These are phyloP conservation scores for Lampris megalopsis DNA, from an alignment of 2,113 vertebrate genomes.

Conservation along the genomic window DNA sequence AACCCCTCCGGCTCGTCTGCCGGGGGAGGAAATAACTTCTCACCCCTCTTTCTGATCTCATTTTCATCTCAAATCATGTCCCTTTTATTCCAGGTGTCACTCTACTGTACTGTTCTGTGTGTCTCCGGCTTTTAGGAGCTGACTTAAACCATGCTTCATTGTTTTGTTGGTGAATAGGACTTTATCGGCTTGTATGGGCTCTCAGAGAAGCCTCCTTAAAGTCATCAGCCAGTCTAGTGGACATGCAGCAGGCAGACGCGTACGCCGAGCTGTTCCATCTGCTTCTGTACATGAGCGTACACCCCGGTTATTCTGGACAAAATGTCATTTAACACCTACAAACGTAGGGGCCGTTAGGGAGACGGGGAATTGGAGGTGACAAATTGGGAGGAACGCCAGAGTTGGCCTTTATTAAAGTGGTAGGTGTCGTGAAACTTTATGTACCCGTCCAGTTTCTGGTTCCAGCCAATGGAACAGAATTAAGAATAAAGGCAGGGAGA, in stretches of 20 bases:
- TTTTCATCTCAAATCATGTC: slow-evolving; percentile 75
- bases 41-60: slow-evolving; percentile 54
- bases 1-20: slow-evolving; percentile 59
- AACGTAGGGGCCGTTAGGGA: too few species aligned
- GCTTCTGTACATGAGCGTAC: too few species aligned
- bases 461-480: too few species aligned
- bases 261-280: too few species aligned
- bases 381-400: too few species aligned
- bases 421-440: too few species aligned
- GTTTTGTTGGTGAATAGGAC: slow-evolving; percentile 4
- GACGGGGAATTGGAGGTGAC: too few species aligned
- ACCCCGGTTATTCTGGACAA: not conserved
- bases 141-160: slow-evolving; percentile 46
- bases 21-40: slow-evolving; percentile 56
- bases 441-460: too few species aligned
- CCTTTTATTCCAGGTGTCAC: slow-evolving; percentile 59
- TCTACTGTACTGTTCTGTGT: slow-evolving; percentile 44
- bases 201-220: slow-evolving; percentile 17
- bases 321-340: slow-evolving; percentile 34
- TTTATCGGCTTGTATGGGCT: slow-evolving; percentile 37
- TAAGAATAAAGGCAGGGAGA: too few species aligned
- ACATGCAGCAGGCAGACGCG: too few species aligned
- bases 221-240: too few species aligned
- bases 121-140: slow-evolving; percentile 47
- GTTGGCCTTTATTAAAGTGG: too few species aligned